These are phyloP conservation scores for Prinia subflava DNA, from an alignment of 2,113 vertebrate species.

Conservation along the genomic window DNA sequence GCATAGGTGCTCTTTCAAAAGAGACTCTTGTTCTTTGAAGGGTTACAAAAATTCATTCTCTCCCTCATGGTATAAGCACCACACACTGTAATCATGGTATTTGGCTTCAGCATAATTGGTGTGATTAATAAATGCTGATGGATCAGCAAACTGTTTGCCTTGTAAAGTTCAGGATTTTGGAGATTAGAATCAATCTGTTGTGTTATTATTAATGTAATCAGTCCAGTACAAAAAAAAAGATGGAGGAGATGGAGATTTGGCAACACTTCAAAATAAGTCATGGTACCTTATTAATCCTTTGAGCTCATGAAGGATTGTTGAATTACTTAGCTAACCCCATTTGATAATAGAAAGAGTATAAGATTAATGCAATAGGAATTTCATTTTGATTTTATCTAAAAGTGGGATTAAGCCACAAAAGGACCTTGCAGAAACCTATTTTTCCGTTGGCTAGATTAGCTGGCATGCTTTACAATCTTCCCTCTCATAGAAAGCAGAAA, in stretches of 20 bases:
- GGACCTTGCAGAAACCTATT: background rate
- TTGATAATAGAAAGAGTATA: background rate
- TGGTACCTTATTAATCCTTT: background rate
- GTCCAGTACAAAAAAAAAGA: background rate
- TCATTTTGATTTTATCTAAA: constrained; percentile 11
- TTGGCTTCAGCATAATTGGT: background rate
- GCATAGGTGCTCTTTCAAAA: background rate
- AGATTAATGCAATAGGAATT: constrained; percentile 15
- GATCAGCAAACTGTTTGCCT: constrained; percentile 49
- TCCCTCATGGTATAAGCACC: background rate
- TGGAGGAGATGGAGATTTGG: background rate
- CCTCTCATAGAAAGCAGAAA: background rate
- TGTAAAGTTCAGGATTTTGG: constrained; percentile 24
- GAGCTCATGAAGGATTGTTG: background rate
- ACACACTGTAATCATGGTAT: background rate
- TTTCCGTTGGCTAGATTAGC: background rate
- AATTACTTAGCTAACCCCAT: background rate
- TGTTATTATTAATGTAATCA: background rate
- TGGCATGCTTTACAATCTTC: background rate
- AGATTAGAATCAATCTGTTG: constrained; percentile 9
- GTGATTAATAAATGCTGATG: constrained; percentile 35
- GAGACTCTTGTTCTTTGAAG: background rate
- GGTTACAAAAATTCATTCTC: background rate
- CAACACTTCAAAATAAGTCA: constrained; percentile 14
- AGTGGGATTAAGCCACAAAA: background rate